A percentile compares a stretch with the other conserved stretches of the same genome.
These are phyloP conservation scores for Pristionchus entomophagus DNA, from an alignment of 2,888 invertebrate genomes.

Conservation along the genomic window DNA sequence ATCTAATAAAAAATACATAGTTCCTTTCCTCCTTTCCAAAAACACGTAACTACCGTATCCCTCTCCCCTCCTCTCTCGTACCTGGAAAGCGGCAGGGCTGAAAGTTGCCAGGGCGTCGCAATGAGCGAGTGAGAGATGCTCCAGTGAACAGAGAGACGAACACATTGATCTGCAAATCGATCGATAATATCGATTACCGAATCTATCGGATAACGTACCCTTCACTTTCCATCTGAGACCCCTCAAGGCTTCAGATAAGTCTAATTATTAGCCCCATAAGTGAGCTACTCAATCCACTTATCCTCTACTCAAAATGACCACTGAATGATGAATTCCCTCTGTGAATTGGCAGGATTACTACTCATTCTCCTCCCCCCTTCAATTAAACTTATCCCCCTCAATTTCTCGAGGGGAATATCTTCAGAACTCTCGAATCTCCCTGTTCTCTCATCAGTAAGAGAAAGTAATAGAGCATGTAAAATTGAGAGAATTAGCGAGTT, in stretches of 20 bases:
- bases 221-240: not conserved
- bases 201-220: not conserved
- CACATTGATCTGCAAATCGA: constrained; percentile 28
- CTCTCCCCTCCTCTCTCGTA: not conserved
- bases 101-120: not conserved
- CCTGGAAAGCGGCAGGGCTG: constrained; percentile 7
- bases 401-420: not conserved
- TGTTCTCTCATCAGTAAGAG: no score
- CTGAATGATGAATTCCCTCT: not conserved
- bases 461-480: not conserved
- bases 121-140: constrained; percentile 6
- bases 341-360: constrained; percentile 25
- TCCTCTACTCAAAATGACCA: not conserved
- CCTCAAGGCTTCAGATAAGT: not conserved
- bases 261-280: not conserved
- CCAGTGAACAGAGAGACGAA: constrained; percentile 26
- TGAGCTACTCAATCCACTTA: constrained; percentile 10
- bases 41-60: not conserved
- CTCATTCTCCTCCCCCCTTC: not conserved
- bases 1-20: no score
- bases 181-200: not conserved
- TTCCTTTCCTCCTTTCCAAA: no score
- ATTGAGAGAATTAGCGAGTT: not conserved
- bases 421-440: not conserved
- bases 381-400: constrained; percentile 35